Conservation (phyloP, 2,888 invertebrate species). For the Periphyllus acericola region DNA sequence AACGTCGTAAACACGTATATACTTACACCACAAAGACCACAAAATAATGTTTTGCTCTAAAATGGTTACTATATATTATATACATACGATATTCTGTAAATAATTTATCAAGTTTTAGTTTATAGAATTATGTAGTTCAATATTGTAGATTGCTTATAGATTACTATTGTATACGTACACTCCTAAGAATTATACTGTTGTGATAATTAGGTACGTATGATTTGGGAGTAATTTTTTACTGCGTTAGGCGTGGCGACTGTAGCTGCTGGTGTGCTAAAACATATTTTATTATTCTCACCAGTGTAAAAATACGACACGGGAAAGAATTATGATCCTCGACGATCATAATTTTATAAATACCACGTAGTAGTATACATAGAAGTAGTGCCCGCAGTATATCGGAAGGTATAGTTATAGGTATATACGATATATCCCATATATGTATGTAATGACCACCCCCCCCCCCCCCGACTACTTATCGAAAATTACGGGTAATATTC, state of each 20-base stretch:
- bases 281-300: no score
- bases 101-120: background rate
- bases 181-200: no score
- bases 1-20: background rate
- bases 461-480: background rate
- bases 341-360: background rate
- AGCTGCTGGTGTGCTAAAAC: no score
- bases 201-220: no score
- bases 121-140: background rate
- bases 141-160: background rate
- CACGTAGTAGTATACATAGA: no score
- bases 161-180: background rate
- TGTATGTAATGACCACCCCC: background rate
- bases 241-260: no score
- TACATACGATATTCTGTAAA: background rate
- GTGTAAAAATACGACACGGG: no score
- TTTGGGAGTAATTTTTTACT: no score
- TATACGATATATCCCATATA: background rate
- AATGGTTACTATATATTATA: background rate
- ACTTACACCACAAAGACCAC: background rate
- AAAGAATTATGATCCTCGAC: background rate
- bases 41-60: background rate
- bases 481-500: conserved; percentile 13
- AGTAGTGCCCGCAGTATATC: background rate
- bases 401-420: background rate